Evolutionary conservation across 2,888 invertebrate species (phyloP), one percentile per base, ranked within the genome.

Genomic region (Campoplex capitator): DNA sequence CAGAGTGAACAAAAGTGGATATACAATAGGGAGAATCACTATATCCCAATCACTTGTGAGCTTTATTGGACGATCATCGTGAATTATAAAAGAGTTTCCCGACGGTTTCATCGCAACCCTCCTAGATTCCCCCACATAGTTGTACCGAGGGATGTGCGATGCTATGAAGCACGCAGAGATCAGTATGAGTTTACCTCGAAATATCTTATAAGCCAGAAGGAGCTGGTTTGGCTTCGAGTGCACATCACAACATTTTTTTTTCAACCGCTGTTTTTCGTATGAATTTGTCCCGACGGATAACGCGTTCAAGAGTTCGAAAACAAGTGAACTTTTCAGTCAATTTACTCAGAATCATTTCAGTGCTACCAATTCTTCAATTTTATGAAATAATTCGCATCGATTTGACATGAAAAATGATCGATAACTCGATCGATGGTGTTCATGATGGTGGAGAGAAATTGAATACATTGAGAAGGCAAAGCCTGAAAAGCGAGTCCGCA

Each of bases 1-100:
- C 16, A 48, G 18, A 48, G 13, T 28, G 74, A 65, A 51, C 48
- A 62, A 67, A 58, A 70, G 67, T 48, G 56, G 67, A n/a, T 58
- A 45, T 28, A 58, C 32, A 48, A 56, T 35, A 51, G 45, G 56
- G 74, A 86, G 81, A 87, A 80, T 74, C 73, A 48, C 76, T 62
- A 51, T 83, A 58, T 85, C 85, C 90, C 92, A 91, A 93, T 93
- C 92, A 91, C 93, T 92, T 92, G 90, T 90, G 91, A 93, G 91
- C 90, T 90, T 93, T 92, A 93, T 93, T 92, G 93, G 92, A 91
- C 90, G 91, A 91, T 89, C 88, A 86, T 78, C 83, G 86, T 93
- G 93, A 93, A 93, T 93, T 93, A 93, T 93, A 90, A 90, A 93
- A 58, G 67, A 82, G 70, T 48, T 78, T 83, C 68, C 84, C 70